Base-by-base conservation (phyloP, 2,888 invertebrate genomes). In the Sisyra nigra region DNA sequence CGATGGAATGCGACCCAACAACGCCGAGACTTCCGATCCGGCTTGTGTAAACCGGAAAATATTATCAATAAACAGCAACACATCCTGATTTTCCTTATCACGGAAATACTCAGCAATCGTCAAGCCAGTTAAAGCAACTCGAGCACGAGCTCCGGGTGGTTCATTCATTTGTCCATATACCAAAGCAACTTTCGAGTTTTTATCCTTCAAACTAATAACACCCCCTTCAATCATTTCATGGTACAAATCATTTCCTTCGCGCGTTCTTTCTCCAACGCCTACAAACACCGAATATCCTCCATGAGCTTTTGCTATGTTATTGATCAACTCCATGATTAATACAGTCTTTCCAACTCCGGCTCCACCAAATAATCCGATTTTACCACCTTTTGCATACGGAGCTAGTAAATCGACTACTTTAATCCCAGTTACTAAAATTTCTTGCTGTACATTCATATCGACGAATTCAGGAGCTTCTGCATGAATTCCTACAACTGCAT, bases 101-200 rank as follows among this genome's bases (percentile, higher is more conserved):
- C 92, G 76, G 81, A 92, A 92, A 65, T 92, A 86, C 61, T 92
- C 92, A 17, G 92, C 92, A 19, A 93, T 81, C 3, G 91, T 91
- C 45, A 93, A 69, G 48, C 89, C 92, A 47, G 91, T 89, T 50
- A 93, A 68, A 41, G 91, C 91, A 15, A 93, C 92, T 58, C 91
- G 80, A 39, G 91, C 89, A 57, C 91, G 75, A 15, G 91, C 91
- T 45, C 91, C 92, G 49, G 92, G 92, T 3, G 92, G 92, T 65
- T 93, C 92, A 64, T 93, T 92, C 92, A 92, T 92, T 65, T 92
- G 92, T 48, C 92, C 92, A 61, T 92, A 93, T 45, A 92, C 92
- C 44, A 91, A 71, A 7, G 91, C 81, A 62, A 88, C 88, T 72
- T 92, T 85, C 10, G 84, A 85, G 38, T 76, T 76, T 58, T 81